A percentile compares a stretch with the other conserved stretches of the same genome.
phyloP scores from a whole-genome alignment of 2,888 invertebrate species.

The Drosophila demipolita region DNA sequence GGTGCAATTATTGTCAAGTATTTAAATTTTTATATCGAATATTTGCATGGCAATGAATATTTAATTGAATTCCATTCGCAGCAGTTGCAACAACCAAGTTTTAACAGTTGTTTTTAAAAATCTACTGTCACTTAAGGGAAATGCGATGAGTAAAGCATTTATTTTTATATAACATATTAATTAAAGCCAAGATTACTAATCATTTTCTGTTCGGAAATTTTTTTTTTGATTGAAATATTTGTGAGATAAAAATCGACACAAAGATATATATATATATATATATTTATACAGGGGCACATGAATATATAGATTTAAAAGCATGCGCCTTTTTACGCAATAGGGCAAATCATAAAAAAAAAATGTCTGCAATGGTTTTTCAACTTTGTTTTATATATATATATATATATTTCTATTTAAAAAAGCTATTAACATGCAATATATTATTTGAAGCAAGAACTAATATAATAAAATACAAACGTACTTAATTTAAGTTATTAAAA shows the following conservation, averaged over 20 bases:
- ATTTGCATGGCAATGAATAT: background rate
- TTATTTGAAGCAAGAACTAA: slow-evolving; percentile 6
- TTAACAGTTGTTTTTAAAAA: background rate
- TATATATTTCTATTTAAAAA: background rate
- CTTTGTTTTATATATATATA: background rate
- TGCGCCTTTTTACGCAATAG: no score
- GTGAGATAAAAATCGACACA: no score
- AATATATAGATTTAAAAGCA: background rate
- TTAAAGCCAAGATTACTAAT: background rate
- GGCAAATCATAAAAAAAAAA: background rate
- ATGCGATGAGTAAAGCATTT: background rate
- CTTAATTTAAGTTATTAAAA: background rate
- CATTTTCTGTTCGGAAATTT: background rate
- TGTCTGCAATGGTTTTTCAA: background rate
- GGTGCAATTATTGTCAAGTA: background rate
- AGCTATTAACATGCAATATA: slow-evolving; percentile 12
- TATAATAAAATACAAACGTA: slow-evolving; percentile 1
- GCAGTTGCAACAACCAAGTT: background rate
- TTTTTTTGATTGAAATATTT: background rate
- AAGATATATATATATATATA: no score
- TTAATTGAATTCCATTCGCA: background rate
- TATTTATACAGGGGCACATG: background rate
- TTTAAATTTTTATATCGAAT: background rate
- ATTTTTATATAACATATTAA: background rate
- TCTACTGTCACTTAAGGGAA: background rate